These are phyloP conservation scores for human (Homo sapiens) DNA, from an alignment of 2,113 vertebrate genomes.

Conservation along the genomic window DNA sequence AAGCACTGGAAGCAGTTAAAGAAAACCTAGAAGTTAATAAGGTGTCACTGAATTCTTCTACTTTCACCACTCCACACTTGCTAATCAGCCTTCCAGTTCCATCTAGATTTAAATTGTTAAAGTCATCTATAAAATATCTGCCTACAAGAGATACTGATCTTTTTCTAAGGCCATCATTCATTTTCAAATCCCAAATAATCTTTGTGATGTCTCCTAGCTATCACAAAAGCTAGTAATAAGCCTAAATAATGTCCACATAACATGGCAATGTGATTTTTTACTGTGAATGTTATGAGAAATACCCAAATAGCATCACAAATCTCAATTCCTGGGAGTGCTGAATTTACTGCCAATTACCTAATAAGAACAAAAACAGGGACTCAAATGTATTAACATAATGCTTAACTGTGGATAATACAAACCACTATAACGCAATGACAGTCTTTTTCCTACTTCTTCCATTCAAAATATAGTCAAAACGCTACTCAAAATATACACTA, in stretches of 20 bases:
- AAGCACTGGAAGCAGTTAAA: background rate
- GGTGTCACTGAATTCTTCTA: background rate
- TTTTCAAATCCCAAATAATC: background rate
- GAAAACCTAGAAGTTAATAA: background rate
- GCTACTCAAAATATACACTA: background rate
- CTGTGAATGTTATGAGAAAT: background rate
- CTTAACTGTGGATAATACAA: background rate
- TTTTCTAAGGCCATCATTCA: background rate
- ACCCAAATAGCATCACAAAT: background rate
- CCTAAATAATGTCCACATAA: background rate
- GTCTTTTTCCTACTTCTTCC: background rate
- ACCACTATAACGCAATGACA: background rate
- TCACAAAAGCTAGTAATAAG: background rate
- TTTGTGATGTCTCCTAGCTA: background rate
- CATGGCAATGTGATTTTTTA: background rate
- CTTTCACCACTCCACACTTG: background rate
- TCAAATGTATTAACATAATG: background rate
- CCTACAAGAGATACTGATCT: background rate
- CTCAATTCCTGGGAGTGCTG: background rate
- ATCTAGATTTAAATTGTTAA: conserved; percentile 30
- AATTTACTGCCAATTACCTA: background rate
- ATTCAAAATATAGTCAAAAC: background rate
- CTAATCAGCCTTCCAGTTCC: background rate
- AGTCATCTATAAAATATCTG: background rate
- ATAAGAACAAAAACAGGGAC: background rate